Conservation (phyloP, 2,797 vertebrate species). For the Otus scops region DNA sequence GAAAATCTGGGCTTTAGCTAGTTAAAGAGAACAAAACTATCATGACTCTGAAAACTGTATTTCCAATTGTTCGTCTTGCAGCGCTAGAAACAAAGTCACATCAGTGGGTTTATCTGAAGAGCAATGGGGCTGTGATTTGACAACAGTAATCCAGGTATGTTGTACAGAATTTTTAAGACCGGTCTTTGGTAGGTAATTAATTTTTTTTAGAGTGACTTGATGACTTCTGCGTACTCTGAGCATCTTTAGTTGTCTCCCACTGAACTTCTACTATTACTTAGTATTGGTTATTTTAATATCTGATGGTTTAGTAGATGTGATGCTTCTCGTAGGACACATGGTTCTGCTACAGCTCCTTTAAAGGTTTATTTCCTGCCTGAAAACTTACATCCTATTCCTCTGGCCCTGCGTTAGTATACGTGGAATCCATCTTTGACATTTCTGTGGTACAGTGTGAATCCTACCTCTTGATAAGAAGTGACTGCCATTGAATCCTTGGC, state of each 20-base stretch:
- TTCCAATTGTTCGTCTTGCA: not conserved
- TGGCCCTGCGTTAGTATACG: rapidly evolving
- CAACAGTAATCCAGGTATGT: not conserved
- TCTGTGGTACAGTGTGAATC: not conserved
- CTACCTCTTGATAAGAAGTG: not conserved
- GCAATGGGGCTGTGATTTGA: not conserved
- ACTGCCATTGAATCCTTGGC: not conserved
- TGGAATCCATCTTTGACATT: not conserved
- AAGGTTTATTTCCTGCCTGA: not conserved
- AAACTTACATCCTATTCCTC: not conserved
- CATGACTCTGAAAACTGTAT: not conserved
- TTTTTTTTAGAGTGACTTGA: not conserved
- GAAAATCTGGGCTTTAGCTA: not conserved
- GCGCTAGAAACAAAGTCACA: not conserved
- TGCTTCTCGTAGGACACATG: not conserved
- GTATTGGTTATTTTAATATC: not conserved
- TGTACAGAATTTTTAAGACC: not conserved
- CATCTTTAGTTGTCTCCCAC: not conserved
- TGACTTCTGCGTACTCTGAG: not conserved
- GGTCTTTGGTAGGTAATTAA: not conserved
- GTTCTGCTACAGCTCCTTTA: not conserved
- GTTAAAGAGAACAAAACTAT: not conserved
- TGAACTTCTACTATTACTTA: not conserved
- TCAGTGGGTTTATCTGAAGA: not conserved
- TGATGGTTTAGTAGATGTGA: not conserved